Percentiles rank a stretch among this genome's conserved stretches.
Evolutionary conservation across 2,888 invertebrate genomes (phyloP).

Genomic region (Iselma pallidipennis): DNA sequence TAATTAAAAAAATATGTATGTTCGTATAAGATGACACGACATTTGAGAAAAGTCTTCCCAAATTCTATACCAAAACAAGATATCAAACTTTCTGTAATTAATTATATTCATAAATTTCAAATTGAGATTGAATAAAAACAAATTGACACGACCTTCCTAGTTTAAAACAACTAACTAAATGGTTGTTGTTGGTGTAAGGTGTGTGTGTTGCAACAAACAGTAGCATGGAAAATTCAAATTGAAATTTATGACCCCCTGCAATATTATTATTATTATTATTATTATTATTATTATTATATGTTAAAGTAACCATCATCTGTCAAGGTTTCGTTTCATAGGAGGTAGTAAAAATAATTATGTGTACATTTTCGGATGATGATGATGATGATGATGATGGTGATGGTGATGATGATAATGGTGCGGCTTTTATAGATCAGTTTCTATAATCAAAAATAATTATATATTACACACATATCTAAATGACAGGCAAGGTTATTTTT

Average conservation of each 20-base stretch:
- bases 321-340: background rate
- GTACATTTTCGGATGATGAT: background rate
- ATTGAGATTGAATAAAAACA: background rate
- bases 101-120: background rate
- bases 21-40: background rate
- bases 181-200: background rate
- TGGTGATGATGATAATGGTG: background rate
- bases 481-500: no score
- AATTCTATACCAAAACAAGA: background rate
- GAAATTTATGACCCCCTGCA: background rate
- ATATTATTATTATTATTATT: no score
- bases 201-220: background rate
- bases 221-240: background rate
- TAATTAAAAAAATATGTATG: background rate
- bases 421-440: background rate
- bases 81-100: no score
- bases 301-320: background rate
- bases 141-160: background rate
- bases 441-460: no score
- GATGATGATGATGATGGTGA: background rate
- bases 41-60: background rate
- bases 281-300: background rate
- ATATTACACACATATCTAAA: no score
- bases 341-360: background rate
- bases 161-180: background rate